Base-by-base conservation (phyloP, 2,797 vertebrate species). In the Chelon labrosus region DNA sequence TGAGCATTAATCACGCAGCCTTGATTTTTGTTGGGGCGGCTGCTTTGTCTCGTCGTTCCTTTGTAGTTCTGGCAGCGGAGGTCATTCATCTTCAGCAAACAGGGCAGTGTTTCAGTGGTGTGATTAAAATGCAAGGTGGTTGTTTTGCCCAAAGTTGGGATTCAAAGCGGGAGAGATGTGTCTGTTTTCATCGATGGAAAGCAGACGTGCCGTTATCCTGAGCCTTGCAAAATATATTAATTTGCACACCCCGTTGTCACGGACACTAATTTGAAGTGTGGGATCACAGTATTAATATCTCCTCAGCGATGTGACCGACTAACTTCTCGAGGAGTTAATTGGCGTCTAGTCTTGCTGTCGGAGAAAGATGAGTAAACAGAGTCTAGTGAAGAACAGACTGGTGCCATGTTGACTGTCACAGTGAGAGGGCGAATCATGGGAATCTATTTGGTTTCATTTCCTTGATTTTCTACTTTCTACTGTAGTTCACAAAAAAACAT, bases 321-420 rank as follows among this genome's bases (percentile, higher is more conserved):
- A 49, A 62, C 65, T 68, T 75, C 60, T 52, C 54, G 35, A 65
- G 73, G 80, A 86, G 72, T 63, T 82, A 79, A 85, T 75, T 80
- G 79, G 55, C 52, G 0, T 70, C 65, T 49, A 12, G 62, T 71
- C 58, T 52, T 25, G 60, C 60, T 20, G 52, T 79, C 65, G 60
- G 37, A 74, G 75, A 70, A 58, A 74, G 72, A 77, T 8, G 27
- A 73, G 69, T 65, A 79, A 85, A 86, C 73, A 77, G 68, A 19
- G 61, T 67, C 66, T 11, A 49, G 73, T 68, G 75, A 71, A 73
- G 70, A 80, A 72, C 84, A 79, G 86, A 83, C 71, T 65, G 73
- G 68, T 22, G 75, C 71, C 79, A 22, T 76, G 80, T 82, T 59
- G 79, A 79, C 76, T 61, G 82, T 92, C 92, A 92, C 91, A 92